These are phyloP conservation scores for Rhipidura dahli DNA, from an alignment of 2,113 vertebrate genomes.

Conservation along the genomic window DNA sequence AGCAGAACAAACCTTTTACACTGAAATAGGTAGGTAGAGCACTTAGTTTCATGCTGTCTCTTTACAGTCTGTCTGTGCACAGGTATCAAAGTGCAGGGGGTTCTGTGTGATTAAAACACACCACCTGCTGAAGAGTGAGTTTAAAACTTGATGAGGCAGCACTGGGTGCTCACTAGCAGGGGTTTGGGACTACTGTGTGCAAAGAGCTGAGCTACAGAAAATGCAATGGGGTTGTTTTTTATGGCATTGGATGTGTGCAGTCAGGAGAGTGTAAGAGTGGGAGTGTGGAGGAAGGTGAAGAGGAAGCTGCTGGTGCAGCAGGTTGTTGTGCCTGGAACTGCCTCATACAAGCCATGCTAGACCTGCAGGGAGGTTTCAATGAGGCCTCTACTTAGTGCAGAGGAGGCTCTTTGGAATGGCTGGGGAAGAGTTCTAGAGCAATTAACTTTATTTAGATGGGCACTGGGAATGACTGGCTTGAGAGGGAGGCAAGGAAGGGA, in stretches of 20 bases:
- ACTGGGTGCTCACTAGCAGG: background rate
- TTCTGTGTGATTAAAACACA: background rate
- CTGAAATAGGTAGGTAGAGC: background rate
- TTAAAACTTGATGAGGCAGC: background rate
- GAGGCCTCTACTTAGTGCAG: background rate
- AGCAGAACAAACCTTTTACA: background rate
- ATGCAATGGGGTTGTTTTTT: background rate
- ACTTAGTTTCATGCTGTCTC: background rate
- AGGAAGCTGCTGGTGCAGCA: background rate
- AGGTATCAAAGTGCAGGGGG: background rate
- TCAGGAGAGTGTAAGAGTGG: background rate
- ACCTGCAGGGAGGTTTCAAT: background rate
- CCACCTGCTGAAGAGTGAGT: background rate
- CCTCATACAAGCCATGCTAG: background rate
- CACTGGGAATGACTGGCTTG: background rate
- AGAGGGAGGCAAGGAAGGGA: background rate
- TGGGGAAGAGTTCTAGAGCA: background rate
- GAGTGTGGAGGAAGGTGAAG: background rate
- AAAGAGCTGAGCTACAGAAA: background rate
- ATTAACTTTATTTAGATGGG: background rate
- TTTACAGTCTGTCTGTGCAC: background rate
- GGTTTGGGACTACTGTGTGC: background rate
- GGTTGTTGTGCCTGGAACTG: background rate
- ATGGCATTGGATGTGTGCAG: background rate
- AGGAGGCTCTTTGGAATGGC: background rate